These are phyloP conservation scores for Calyptomena viridis DNA, from an alignment of 2,113 vertebrate genomes.

Conservation along the genomic window DNA sequence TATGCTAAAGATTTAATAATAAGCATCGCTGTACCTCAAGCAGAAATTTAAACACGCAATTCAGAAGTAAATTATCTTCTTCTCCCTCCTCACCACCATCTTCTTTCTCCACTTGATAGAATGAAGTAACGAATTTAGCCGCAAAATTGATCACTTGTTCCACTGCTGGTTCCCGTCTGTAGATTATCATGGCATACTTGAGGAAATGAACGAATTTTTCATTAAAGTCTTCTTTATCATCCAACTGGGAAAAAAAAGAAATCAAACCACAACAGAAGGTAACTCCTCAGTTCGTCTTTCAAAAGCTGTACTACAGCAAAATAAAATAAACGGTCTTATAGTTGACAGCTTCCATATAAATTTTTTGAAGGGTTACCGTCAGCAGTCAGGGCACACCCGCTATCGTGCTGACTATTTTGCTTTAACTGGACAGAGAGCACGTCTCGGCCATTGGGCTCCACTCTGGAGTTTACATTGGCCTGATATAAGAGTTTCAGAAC, in stretches of 20 bases:
- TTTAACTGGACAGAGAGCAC: background rate
- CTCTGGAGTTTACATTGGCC: background rate
- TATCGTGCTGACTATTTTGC: too few species aligned
- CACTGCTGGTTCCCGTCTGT: conserved; percentile 87
- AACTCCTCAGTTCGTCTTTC: background rate
- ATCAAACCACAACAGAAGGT: background rate
- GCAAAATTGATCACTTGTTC: conserved; percentile 90
- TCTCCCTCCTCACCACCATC: conserved; percentile 61
- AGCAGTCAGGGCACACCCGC: background rate
- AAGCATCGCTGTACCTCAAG: conserved; percentile 80
- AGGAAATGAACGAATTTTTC: conserved; percentile 88
- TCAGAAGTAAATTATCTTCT: conserved; percentile 81
- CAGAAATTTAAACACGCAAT: conserved; percentile 88
- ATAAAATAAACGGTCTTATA: background rate
- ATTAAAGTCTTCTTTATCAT: conserved; percentile 83
- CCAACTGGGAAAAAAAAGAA: conserved; percentile 71
- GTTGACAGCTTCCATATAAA: background rate
- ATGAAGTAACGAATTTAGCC: conserved; percentile 87
- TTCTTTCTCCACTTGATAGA: conserved; percentile 72
- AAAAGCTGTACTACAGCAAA: background rate
- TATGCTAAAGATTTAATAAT: background rate
- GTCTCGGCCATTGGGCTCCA: background rate
- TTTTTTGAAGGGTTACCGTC: background rate
- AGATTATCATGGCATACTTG: conserved; percentile 90
- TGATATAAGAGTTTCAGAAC: background rate